Base-by-base conservation (phyloP, 2,113 vertebrate genomes). In the Stigmatopora nigra region DNA sequence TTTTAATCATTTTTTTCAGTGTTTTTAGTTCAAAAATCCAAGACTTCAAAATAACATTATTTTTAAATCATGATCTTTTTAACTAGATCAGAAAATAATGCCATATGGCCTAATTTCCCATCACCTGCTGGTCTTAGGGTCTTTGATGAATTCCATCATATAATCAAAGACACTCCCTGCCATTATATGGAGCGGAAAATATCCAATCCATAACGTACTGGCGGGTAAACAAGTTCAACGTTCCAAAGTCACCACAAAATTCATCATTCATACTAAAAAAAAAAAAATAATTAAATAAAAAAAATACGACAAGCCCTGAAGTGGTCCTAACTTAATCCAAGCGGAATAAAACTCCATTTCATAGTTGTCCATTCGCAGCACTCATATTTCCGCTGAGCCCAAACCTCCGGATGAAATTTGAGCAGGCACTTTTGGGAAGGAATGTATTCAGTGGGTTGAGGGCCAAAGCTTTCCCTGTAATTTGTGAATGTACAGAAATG, bases 401-500 rank as follows among this genome's bases (percentile, higher is more conserved):
- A 89, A 89, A 87, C 83, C 87, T 86, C 85, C 80, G 81, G 82
- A 75, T 87, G 87, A 91, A 91, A 91, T 82, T 70, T 35, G 85
- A 91, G 88, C 85, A 88, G 87, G 89, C 85, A 89, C 86, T 89
- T 89, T 88, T 87, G 67, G 88, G 90, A 90, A 90, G 85, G 87
- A 89, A 91, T 89, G 89, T 78, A 76, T 86, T 87, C 86, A 81
- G 88, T 82, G 87, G 89, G 87, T 88, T 86, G 80, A 88, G 78
- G 86, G 86, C 82, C 84, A 85, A 78, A 85, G 87, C 81, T 83
- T 62, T 83, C 88, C 87, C 87, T 92, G 85, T 90, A 90, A 91
- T 90, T 90, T 91, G 86, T 88, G 86, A 89, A 90, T 80, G 87
- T 87, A 90, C 84, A 89, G 85, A 89, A 91, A 89, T 88, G 84